These are phyloP conservation scores for Pampus argenteus DNA, from an alignment of 2,797 vertebrate genomes.

Conservation along the genomic window DNA sequence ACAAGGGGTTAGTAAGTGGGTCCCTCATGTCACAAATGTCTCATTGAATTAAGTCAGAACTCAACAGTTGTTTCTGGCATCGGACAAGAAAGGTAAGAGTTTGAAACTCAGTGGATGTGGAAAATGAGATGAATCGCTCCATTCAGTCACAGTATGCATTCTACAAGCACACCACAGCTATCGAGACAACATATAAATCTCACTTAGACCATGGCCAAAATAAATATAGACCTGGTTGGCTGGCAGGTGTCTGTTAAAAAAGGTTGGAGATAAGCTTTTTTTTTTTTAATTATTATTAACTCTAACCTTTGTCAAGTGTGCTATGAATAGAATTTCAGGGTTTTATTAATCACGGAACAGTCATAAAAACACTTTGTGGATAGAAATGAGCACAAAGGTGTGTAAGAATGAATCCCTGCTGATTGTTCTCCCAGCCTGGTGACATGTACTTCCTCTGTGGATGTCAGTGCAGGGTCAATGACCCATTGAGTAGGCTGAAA, in stretches of 20 bases:
- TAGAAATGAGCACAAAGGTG: not conserved
- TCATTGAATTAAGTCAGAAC: conserved; percentile 46
- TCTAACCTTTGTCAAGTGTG: not conserved
- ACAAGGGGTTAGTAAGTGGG: conserved; percentile 48
- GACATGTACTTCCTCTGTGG: conserved; percentile 1
- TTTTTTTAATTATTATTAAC: too few species aligned
- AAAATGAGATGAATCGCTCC: not conserved
- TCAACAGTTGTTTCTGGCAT: conserved; percentile 28
- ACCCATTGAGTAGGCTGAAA: not conserved
- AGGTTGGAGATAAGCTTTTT: too few species aligned
- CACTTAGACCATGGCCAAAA: not conserved
- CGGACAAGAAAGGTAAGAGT: conserved; percentile 12
- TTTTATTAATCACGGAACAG: not conserved
- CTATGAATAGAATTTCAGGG: not conserved
- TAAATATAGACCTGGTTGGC: not conserved
- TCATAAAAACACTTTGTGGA: not conserved
- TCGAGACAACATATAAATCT: conserved; percentile 1
- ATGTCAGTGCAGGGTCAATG: conserved; percentile 11
- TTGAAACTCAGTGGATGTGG: not conserved
- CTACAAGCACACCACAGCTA: not conserved
- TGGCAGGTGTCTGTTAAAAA: conserved; percentile 5
- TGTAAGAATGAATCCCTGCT: not conserved
- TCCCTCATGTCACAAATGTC: conserved; percentile 46
- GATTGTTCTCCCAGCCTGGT: not conserved
- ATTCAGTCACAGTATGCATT: conserved; percentile 14